phyloP scores from a whole-genome alignment of 2,888 invertebrate genomes.

The Petrophora chlorosata region DNA sequence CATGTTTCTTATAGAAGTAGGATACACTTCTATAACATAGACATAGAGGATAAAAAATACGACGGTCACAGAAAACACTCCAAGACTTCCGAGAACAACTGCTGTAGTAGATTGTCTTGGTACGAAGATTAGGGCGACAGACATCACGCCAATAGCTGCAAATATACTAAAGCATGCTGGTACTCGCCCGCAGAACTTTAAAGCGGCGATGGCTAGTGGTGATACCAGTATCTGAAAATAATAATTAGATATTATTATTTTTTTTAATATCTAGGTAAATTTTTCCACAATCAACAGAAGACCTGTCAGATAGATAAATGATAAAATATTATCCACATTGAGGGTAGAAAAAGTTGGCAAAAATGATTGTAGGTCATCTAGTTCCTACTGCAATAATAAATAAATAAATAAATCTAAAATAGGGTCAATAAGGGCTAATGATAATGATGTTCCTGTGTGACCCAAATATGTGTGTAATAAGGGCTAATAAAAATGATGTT shows the following conservation, averaged over 20 bases:
- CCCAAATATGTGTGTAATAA: no score
- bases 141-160: conserved; percentile 39
- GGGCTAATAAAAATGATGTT: background rate
- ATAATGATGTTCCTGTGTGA: no score
- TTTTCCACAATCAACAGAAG: no score
- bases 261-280: background rate
- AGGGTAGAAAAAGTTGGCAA: no score
- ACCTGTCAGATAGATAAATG: no score
- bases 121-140: conserved; percentile 46
- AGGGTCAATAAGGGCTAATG: no score
- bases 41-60: conserved; percentile 48
- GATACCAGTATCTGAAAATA: conserved; percentile 51
- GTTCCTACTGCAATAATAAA: no score
- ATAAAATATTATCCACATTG: no score
- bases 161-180: conserved; percentile 43
- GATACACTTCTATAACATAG: conserved; percentile 57
- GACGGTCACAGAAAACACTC: conserved; percentile 37
- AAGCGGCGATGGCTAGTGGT: conserved; percentile 43
- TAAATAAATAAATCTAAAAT: no score
- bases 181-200: conserved; percentile 48
- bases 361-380: no score
- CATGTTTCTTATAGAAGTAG: conserved; percentile 63
- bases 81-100: conserved; percentile 44
- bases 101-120: conserved; percentile 45
- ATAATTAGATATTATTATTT: background rate